Percentiles rank a stretch among this genome's conserved stretches.
phyloP scores from a whole-genome alignment of 2,113 vertebrate genomes.

The Scolopax mira region DNA sequence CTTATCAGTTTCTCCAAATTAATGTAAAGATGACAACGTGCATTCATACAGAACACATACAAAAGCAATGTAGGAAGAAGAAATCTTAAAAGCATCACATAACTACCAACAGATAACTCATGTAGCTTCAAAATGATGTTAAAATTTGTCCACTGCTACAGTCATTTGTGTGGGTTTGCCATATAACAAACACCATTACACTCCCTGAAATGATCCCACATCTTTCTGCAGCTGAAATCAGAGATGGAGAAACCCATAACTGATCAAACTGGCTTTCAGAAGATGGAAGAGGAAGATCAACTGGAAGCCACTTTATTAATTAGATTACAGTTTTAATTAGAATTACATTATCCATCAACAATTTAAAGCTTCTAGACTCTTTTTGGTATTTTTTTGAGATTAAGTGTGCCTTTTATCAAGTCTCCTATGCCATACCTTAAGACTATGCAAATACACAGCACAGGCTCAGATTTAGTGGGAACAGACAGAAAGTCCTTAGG shows the following conservation, averaged over 20 bases:
- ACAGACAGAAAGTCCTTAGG: neutral
- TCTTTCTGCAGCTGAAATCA: neutral
- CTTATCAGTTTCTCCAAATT: neutral
- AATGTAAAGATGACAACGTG: neutral
- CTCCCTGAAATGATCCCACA: neutral
- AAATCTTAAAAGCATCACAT: neutral
- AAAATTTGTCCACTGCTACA: neutral
- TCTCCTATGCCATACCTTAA: neutral
- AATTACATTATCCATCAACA: neutral
- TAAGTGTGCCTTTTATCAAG: neutral
- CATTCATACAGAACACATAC: neutral
- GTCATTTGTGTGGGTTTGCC: neutral
- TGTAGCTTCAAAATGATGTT: neutral
- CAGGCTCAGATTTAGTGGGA: neutral
- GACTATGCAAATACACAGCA: neutral
- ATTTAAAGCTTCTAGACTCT: neutral
- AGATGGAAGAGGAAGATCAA: neutral
- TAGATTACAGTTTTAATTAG: neutral
- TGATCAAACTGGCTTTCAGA: neutral
- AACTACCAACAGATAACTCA: neutral
- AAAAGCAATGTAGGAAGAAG: neutral
- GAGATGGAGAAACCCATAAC: neutral
- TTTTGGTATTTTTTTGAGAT: neutral
- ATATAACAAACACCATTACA: too few species aligned
- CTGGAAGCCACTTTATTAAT: neutral